Evolutionary conservation across 2,797 vertebrate species (phyloP).

Genomic region (Lepilemur ruficaudatus): DNA sequence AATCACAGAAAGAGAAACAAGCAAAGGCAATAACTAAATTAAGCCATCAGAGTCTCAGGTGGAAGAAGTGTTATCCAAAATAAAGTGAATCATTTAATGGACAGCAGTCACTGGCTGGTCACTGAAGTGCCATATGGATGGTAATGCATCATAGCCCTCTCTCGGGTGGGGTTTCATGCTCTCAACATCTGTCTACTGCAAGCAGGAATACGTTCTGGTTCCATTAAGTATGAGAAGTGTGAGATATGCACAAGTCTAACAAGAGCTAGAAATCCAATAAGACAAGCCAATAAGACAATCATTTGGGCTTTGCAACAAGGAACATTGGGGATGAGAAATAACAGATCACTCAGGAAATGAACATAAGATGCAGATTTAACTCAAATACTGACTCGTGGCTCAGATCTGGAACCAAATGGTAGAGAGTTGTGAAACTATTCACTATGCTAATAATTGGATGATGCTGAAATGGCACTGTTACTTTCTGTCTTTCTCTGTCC

Average conservation of each 20-base stretch:
- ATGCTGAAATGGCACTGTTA: not conserved
- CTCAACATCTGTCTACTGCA: constrained; percentile 77
- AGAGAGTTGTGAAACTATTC: not conserved
- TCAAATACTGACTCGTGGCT: not conserved
- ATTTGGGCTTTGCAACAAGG: not conserved
- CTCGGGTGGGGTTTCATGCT: constrained; percentile 47
- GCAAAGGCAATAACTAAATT: constrained; percentile 39
- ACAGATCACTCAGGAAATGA: not conserved
- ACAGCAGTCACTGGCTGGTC: constrained; percentile 70
- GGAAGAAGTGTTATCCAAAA: constrained; percentile 69
- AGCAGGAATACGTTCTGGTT: constrained; percentile 72
- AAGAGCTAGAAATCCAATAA: not conserved
- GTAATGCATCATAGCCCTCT: constrained; percentile 50
- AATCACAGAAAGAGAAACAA: constrained; percentile 35
- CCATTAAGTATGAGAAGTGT: constrained; percentile 61
- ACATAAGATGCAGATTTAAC: not conserved
- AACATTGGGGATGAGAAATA: not conserved
- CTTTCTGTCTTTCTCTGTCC: rapidly evolving
- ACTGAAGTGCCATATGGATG: constrained; percentile 76
- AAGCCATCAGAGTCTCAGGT: constrained; percentile 57
- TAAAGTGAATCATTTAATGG: constrained; percentile 76
- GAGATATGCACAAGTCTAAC: constrained; percentile 27
- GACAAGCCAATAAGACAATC: not conserved
- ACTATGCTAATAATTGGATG: not conserved
- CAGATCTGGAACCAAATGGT: not conserved